Base-by-base conservation (phyloP, 1,140 invertebrate genomes). In the Lepidurus packardi region DNA sequence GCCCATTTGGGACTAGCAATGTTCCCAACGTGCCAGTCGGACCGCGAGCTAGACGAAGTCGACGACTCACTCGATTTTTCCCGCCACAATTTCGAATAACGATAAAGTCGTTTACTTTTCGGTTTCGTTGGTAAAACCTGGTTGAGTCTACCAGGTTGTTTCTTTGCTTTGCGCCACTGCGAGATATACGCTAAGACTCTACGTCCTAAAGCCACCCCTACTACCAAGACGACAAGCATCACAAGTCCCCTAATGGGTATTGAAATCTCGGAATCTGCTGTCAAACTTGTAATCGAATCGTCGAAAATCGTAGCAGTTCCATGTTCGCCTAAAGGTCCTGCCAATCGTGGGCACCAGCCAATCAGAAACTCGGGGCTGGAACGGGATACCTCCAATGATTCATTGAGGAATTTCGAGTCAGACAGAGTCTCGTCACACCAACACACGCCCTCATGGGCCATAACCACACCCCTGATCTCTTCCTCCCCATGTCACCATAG, bases 401-500 rank as follows among this genome's bases (percentile, higher is more conserved):
- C 53, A 65, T 65, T 65, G 16, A n/a, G 53, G 53, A n/a, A 11
- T 10, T 6, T 16, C 10, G 45, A 16, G 45, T 47, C 45, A 10
- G 10, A 21, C 16, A 5, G 16, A 65, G 53, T 16, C 53, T 65
- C 53, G 53, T 65, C 53, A 65, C 53, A 65, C 53, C 53, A 21
- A 65, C 53, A 65, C 53, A 65, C 53, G 53, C 53, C 53, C 53
- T 9, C 53, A 21, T 65, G 13, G 53, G 53, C 53, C 53, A 65
- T 65, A 13, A 21, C 53, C 53, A 65, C 16, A 5, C 21, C 53
- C 53, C 53, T 65, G 53, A 7, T 65, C 53, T 65, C 53, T 16
- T 65, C 21, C 53, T 65, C 53, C 53, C 53, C 53, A 65, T 65
- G 53, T 65, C 53, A 65, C 53, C 53, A 65, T 65, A 65, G 53